Evolutionary conservation across 2,888 invertebrate genomes (phyloP).

Genomic region (Neocrepidodera transversa): DNA sequence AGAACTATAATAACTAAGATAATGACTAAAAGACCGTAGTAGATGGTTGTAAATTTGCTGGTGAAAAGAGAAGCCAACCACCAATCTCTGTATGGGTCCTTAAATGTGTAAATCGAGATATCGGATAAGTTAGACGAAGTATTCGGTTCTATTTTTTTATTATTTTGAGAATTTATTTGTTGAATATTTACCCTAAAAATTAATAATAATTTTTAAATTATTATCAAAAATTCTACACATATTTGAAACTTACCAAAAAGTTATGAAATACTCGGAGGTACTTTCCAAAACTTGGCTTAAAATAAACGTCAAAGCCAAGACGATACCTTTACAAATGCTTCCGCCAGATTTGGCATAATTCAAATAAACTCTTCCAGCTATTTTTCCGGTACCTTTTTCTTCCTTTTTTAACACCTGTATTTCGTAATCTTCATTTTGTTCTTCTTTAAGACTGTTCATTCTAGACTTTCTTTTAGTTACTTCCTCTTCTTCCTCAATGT

Average conservation of each 20-base stretch:
- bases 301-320: slow-evolving; percentile 63
- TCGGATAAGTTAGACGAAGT: not conserved
- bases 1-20: slow-evolving; percentile 52
- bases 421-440: slow-evolving; percentile 19
- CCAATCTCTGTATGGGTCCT: slow-evolving; percentile 17
- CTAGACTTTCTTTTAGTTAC: slow-evolving; percentile 44
- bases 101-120: not conserved
- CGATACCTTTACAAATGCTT: slow-evolving; percentile 58
- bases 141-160: not conserved
- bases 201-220: not conserved
- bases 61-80: slow-evolving; percentile 21
- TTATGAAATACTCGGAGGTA: slow-evolving; percentile 79
- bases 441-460: slow-evolving; percentile 53
- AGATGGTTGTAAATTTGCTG: slow-evolving; percentile 10
- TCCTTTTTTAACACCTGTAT: slow-evolving; percentile 62
- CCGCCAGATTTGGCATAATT: slow-evolving; percentile 78
- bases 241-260: slow-evolving; percentile 69
- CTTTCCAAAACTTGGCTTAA: slow-evolving; percentile 65
- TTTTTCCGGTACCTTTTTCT: slow-evolving; percentile 67
- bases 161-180: slow-evolving; percentile 9
- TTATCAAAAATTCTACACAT: not conserved
- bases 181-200: slow-evolving; percentile 27
- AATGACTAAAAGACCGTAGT: slow-evolving; percentile 19
- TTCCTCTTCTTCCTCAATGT: slow-evolving; percentile 44
- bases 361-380: slow-evolving; percentile 64